phyloP scores from a whole-genome alignment of 1,140 invertebrate genomes.

The Cotesia vestalis region DNA sequence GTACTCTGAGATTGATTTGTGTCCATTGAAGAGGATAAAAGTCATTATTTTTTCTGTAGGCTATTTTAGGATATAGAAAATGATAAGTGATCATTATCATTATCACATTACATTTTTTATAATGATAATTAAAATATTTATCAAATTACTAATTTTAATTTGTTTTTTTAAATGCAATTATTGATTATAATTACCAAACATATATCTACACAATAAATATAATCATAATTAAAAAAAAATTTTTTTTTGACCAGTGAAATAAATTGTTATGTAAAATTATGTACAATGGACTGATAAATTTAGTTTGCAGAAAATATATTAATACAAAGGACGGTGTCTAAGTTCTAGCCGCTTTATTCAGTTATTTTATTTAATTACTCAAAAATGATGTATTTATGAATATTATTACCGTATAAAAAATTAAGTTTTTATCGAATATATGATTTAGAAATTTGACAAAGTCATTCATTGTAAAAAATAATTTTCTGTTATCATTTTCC shows the following conservation, averaged over 20 bases:
- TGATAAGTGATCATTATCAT: not conserved
- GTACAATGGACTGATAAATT: not conserved
- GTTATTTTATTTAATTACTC: not conserved
- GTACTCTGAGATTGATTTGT: constrained; percentile 21
- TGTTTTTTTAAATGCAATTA: not conserved
- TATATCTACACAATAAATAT: too few species aligned
- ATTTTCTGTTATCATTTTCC: too few species aligned
- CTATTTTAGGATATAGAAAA: not conserved
- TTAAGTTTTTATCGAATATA: too few species aligned
- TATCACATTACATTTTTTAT: not conserved
- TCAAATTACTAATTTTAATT: too few species aligned
- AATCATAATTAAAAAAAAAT: not conserved
- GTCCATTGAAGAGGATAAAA: constrained; percentile 11
- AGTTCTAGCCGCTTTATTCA: not conserved
- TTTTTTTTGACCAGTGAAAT: not conserved
- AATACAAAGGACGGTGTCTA: constrained; percentile 10
- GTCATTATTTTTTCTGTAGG: not conserved
- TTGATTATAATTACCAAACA: too few species aligned
- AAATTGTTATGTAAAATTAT: not conserved
- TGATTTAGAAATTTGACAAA: too few species aligned
- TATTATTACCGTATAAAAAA: too few species aligned
- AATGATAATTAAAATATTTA: too few species aligned
- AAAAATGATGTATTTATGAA: not conserved
- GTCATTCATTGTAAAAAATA: too few species aligned
- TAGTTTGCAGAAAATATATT: not conserved